Evolutionary conservation across 2,113 vertebrate genomes (phyloP).

Genomic region (Aix galericulata): DNA sequence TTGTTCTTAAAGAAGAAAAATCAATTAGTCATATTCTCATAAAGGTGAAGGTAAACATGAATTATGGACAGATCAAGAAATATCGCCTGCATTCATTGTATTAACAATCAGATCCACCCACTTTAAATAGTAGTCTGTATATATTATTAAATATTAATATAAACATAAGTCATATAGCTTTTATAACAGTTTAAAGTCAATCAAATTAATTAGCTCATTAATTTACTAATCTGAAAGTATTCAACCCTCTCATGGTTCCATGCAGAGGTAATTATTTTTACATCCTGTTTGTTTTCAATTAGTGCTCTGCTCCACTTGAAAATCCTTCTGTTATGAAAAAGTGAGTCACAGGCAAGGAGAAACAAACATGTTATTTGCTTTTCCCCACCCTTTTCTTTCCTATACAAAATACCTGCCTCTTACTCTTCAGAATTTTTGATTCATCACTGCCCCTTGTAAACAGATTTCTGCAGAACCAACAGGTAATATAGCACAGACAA

Average conservation of each 20-base stretch:
- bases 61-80: neutral
- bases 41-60: neutral
- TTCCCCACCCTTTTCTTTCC: neutral
- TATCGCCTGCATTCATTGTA: neutral
- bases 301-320: neutral
- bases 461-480: neutral
- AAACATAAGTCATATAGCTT: neutral
- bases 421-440: neutral
- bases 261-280: neutral
- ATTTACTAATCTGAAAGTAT: neutral
- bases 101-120: neutral
- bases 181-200: neutral
- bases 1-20: neutral
- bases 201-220: constrained; percentile 4
- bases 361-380: constrained; percentile 25
- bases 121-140: neutral
- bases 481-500: neutral
- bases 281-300: constrained; percentile 50
- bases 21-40: neutral
- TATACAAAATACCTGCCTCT: neutral
- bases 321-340: constrained; percentile 25
- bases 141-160: neutral
- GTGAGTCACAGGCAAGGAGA: constrained; percentile 26
- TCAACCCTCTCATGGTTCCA: neutral
- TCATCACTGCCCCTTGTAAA: neutral